Base-by-base conservation (phyloP, 2,888 invertebrate genomes). In the Volucella bombylans region DNA sequence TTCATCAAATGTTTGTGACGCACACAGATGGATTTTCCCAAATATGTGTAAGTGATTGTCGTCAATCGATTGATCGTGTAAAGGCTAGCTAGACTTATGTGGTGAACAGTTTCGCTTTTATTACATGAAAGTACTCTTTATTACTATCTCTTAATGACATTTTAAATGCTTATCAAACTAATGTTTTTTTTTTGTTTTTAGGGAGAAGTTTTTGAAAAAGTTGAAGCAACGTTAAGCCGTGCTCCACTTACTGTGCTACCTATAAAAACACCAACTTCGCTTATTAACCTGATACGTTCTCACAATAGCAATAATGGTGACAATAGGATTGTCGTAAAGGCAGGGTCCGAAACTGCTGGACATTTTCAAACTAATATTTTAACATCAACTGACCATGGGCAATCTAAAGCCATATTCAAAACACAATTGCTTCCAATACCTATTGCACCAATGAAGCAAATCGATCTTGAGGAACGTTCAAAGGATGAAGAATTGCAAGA, bases 171-270 rank as follows among this genome's bases (percentile, higher is more conserved):
- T 43, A 54, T 23, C 31, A 49, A 18, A 11, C 9, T 52, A 41
- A 43, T 50, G 1, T 43, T 23, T 55, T 14, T 41, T 38, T 43
- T 61, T n/a, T 49, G 9, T 79, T 88, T 88, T 86, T 93, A 96
- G 94, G 94, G 95, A 72, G 95, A 95, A 90, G 95, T 98, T 61
- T 93, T 93, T 39, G 93, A 94, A 68, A 95, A 96, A 92, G 95
- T 97, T 11, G 92, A 94, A 82, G 93, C 93, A 61, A 95, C 96
- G 0, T 91, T 97, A 52, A 93, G 94, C 38, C 94, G 95, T 87
- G 96, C 96, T 0, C 98, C 98, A 0, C 92, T 97, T 1, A 93
- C 94, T 83, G 93, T 95, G 82, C 93, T 94, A 87, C 94, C 94
- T 1, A 93, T 94, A 78, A 94, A 95, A 92, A 93, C 94, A 11